Conservation (phyloP, 2,113 vertebrate species). For the Hemiscyllium ocellatum region DNA sequence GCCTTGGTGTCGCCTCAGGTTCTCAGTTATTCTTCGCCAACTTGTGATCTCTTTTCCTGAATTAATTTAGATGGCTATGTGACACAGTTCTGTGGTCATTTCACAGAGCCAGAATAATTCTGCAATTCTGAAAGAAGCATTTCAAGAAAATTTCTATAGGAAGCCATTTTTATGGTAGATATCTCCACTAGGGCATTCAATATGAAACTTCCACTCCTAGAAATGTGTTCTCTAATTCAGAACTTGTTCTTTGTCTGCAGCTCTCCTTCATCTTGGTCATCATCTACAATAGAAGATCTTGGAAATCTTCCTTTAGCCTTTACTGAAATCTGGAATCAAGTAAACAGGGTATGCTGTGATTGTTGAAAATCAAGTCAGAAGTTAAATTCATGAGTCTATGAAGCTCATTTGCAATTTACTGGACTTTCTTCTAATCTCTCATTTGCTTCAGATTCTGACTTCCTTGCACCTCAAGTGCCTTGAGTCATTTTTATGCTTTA, state of each 20-base stretch:
- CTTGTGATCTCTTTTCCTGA: neutral
- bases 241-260: neutral
- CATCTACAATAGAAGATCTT: neutral
- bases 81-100: neutral
- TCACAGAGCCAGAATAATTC: neutral
- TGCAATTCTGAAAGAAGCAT: neutral
- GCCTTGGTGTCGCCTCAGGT: no score
- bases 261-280: neutral
- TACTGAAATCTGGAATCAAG: neutral
- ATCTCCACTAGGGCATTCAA: neutral
- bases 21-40: neutral
- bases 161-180: neutral
- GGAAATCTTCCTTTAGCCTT: slow-evolving; percentile 33
- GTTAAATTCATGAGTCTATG: neutral
- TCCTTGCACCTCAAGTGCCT: neutral
- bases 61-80: neutral
- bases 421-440: neutral
- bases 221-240: neutral
- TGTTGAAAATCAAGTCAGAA: neutral
- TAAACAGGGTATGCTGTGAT: slow-evolving; percentile 6
- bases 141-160: neutral
- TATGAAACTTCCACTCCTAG: neutral
- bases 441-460: neutral
- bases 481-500: neutral
- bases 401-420: neutral